A percentile compares a stretch with the other conserved stretches of the same genome.
Conservation (phyloP, 2,888 invertebrate species). For the Parascotia fuliginaria region DNA sequence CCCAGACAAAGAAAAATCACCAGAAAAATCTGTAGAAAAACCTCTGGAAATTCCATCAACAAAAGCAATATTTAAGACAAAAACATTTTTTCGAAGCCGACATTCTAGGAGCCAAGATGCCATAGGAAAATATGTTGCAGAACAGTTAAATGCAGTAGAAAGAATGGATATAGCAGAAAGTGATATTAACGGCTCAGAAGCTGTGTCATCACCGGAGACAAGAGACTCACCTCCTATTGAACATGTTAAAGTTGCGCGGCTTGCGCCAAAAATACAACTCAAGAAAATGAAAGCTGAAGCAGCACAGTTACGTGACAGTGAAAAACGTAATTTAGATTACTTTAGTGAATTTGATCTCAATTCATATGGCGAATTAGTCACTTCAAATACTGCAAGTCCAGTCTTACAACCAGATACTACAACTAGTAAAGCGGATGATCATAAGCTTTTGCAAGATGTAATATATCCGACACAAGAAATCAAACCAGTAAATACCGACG, state of each 20-base stretch:
- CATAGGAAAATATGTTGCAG: slow-evolving; percentile 82
- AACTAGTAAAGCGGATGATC: neutral
- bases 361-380: slow-evolving; percentile 32
- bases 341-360: slow-evolving; percentile 37
- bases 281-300: slow-evolving; percentile 83
- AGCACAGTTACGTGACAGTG: slow-evolving; percentile 68
- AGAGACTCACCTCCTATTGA: slow-evolving; percentile 78
- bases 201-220: slow-evolving; percentile 68
- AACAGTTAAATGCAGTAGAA: slow-evolving; percentile 78
- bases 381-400: slow-evolving; percentile 25
- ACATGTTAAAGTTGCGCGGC: slow-evolving; percentile 83
- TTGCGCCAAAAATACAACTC: slow-evolving; percentile 83
- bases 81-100: slow-evolving; percentile 84
- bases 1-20: slow-evolving; percentile 71
- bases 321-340: slow-evolving; percentile 44
- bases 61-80: slow-evolving; percentile 83
- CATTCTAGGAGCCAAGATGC: slow-evolving; percentile 84
- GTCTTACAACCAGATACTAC: slow-evolving; percentile 9
- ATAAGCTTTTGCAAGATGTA: slow-evolving; percentile 50
- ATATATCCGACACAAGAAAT: slow-evolving; percentile 70
- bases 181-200: slow-evolving; percentile 75
- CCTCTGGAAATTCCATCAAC: slow-evolving; percentile 56
- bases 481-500: slow-evolving; percentile 57
- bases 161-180: slow-evolving; percentile 73
- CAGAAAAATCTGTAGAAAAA: slow-evolving; percentile 54